Evolutionary conservation across 2,888 invertebrate species (phyloP), one percentile per base, ranked within the genome.

Genomic region (Drosophila picticornis): DNA sequence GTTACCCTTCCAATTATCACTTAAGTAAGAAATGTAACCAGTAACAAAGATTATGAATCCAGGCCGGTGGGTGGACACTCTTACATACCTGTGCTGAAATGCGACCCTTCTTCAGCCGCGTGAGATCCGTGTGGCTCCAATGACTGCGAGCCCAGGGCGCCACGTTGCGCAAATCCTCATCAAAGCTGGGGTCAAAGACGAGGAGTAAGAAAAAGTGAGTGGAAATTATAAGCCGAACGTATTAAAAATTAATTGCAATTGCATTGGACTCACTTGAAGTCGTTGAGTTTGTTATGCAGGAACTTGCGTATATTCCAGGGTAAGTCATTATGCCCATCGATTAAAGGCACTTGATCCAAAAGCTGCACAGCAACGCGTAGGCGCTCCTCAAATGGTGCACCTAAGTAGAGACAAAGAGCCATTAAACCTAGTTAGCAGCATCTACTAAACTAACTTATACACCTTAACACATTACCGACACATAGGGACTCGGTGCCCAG

Each of bases 291-390:
- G 94, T 97, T 97, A 94, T 97, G 97, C 92, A 97, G 95, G 94
- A 97, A 97, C 94, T 97, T 97, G 82, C 97, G 94, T 93, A 98
- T 97, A 94, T 97, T 97, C 97, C 97, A 97, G 19, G 97, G 97
- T 80, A 97, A 94, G 93, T 98, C 98, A 94, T 98, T 98, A 95
- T 98, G 97, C 81, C 97, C 97, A 93, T 97, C 97, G 85, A 97
- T 95, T 84, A 97, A 95, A 81, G 96, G 96, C 84, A 96, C 96
- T 94, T 96, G 96, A 92, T 96, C 95, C 75, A 96, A 94, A 34
- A 96, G 94, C 80, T 96, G 94, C 71, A 96, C 95, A 16, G 96
- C 96, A 70, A 96, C 95, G 84, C 96, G 96, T 77, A 96, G 94
- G 56, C 96, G 94, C 93, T 97, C 96, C 91, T 96, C 96, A 80